Base-by-base conservation (phyloP, 2,888 invertebrate genomes). In the Chrysotoxum bicinctum region DNA sequence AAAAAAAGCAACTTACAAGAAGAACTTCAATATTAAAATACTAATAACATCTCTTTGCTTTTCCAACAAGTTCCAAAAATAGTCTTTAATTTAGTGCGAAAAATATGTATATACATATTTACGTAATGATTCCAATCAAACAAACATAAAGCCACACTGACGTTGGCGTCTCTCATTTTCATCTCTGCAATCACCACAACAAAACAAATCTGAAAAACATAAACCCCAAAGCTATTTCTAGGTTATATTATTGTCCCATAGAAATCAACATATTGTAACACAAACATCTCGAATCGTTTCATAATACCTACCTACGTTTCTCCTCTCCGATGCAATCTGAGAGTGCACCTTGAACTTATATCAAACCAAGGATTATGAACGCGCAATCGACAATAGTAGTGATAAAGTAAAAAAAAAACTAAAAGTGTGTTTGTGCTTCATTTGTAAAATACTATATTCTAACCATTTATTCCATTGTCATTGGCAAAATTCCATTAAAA, bases 401-500 rank as follows among this genome's bases (percentile, higher is more conserved):
- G 52, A 60, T 77, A 43, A 37, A 58, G 58, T 52, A 69, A 77
- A 77, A 8, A 52, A 52, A 21, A 32, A 45, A n/a, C 37, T 21
- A 26, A 32, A 21, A 50, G 40, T 58, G 37, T 54, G n/a, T 40
- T 60, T 30, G 21, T 40, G 30, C 54, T 64, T 26, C 37, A 80
- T 69, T 66, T 73, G 60, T 70, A 35, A 12, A 48, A 43, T 54
- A 54, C 37, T 35, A 43, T 37, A 43, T 37, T 56, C 6, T n/a
- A 60, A 58, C 21, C 37, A 69, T n/a, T 30, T 60, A 14, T 54
- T 16, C 64, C 54, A 48, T 78, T 73, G 72, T 58, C 37, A 73
- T 78, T 78, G 78, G 73, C 72, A 73, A 78, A 66, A 70, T 48
- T 83, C 76, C 79, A 83, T 75, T 84, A 76, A 80, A 80, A 70